Base-by-base conservation (phyloP, 2,888 invertebrate genomes). In the Athetis lepigone region DNA sequence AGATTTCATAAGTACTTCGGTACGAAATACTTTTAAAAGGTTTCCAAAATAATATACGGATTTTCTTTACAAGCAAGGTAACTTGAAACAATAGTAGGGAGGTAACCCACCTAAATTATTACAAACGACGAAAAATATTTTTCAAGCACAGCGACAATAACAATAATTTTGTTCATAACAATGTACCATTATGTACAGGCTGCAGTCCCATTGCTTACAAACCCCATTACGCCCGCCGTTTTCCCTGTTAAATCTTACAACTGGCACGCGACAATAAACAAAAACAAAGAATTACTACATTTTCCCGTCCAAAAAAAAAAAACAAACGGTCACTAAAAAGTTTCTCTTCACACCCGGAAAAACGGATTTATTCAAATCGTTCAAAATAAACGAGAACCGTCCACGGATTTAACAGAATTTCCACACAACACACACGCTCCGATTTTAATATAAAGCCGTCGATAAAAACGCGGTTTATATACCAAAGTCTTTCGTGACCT, bases 381-480 rank as follows among this genome's bases (percentile, higher is more conserved):
- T 54, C 46, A 51, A 58, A 62, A 55, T 75, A 50, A 54, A 55
- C 27, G 47, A 51, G 54, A 61, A 2, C 18, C 39, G 51, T 19
- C 27, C 50, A 33, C 25, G 50, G 45, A 61, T 61, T 60, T 37
- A 57, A 54, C 18, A 8, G 29, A 43, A 40, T 47, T 58, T 52
- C n/a, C 33, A 36, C 23, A 58, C n/a, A 62, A 52, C 40, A 42
- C 46, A 55, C 42, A 18, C 45, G 33, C 33, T n/a, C 42, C 13
- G 43, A 45, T 63, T 59, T 69, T 57, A 54, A 72, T 19, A 61
- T 51, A 64, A 56, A 69, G 59, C 50, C n/a, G 19, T 57, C 58
- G 61, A 68, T 71, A 66, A 79, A 63, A 68, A 55, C 23, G 21
- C 33, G 29, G 49, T 58, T 61, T 72, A 46, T 71, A 25, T 46